Evolutionary conservation across 2,113 vertebrate species (phyloP).

Genomic region (Vicugna pacos): DNA sequence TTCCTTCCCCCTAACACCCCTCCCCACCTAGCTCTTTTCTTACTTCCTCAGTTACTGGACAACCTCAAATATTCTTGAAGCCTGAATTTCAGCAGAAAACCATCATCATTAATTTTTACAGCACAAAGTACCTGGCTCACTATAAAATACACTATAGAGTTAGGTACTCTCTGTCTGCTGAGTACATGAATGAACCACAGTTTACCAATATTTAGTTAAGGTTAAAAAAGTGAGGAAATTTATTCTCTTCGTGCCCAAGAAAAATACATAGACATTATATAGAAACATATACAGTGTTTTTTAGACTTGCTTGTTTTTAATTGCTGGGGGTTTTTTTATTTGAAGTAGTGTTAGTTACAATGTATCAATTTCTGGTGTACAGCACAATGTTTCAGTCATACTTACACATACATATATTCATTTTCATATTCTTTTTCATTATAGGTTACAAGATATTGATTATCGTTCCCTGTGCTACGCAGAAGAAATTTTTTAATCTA

Average conservation of each 20-base stretch:
- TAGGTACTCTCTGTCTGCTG: not conserved
- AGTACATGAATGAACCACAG: not conserved
- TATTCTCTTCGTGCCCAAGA: slow-evolving; percentile 19
- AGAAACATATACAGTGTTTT: not conserved
- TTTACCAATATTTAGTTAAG: not conserved
- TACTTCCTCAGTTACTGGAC: not conserved
- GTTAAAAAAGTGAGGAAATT: not conserved
- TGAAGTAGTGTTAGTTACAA: no score
- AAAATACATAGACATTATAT: not conserved
- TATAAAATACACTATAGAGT: no score
- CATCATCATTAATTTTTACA: not conserved
- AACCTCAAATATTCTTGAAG: not conserved
- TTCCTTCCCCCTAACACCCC: not conserved
- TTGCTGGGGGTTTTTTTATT: no score
- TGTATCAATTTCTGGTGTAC: no score
- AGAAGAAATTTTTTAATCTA: no score
- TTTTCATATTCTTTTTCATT: no score
- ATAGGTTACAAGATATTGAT: no score
- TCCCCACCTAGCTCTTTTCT: not conserved
- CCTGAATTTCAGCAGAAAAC: not conserved
- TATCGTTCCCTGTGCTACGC: no score
- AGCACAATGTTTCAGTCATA: no score
- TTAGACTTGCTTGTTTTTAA: not conserved
- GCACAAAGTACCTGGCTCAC: not conserved
- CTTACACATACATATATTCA: no score